Evolutionary conservation across 2,797 vertebrate species (phyloP), one percentile per base, ranked within the genome.

Genomic region (Alectoris magna): DNA sequence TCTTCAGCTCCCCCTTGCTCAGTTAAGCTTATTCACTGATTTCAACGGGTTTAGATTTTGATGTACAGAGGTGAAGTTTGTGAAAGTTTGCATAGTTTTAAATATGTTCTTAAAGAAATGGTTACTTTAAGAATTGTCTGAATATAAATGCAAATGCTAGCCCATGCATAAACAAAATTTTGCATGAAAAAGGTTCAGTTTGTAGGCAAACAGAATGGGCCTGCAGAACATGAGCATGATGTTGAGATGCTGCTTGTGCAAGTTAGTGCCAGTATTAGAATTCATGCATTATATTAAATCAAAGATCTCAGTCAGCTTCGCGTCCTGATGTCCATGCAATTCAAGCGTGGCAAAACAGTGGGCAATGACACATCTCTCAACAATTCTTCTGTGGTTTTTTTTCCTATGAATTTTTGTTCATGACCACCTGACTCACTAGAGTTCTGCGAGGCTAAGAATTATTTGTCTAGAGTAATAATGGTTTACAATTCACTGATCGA

Each of bases 401-500:
- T 66, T 53, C 90, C 56, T 46, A 9, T 2, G 23, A 14, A 69
- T 87, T 91, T 79, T 55, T 87, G 11, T 41, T 76, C 24, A 34
- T 8, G 13, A 67, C 59, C 60, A 78, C 84, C 51, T 24, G 8
- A 48, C 23, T 73, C 29, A 66, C 34, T 27, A 81, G 64, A 88
- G 14, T 71, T 77, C 26, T 76, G 62, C 62, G 88, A 91, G n/a
- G 10, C 18, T 64, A 79, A 76, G 38, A 41, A 71, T 6, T 73
- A 48, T 41, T 77, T 59, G 66, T 77, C 27, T 31, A 55, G 46
- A 15, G 31, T 55, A 78, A 58, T 29, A 48, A 55, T n/a, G 7
- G 72, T 91, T 73, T 48, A 44, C 58, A 60, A 82, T 84, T 93
- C 70, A 58, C 26, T 85, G 27, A 90, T 49, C 46, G 76, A 91